Percentiles rank a stretch among this genome's conserved stretches.
Evolutionary conservation across 2,888 invertebrate species (phyloP).

Genomic region (Cremastinae sp.): DNA sequence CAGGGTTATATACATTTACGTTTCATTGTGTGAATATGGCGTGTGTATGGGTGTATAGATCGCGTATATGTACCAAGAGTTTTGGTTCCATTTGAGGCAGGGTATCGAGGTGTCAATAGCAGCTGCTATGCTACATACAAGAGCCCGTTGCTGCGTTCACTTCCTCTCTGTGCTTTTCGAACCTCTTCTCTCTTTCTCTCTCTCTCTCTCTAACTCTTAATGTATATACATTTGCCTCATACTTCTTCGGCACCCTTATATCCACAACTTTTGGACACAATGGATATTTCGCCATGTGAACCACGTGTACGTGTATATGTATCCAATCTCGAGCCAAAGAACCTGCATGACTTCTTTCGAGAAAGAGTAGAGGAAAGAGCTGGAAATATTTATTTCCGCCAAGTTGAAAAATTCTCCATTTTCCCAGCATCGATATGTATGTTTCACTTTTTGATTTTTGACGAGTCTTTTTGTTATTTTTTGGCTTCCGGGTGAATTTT

Average conservation of each 20-base stretch:
- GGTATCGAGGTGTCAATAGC: conserved; percentile 80
- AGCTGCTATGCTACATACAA: conserved; percentile 78
- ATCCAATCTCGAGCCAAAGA: conserved; percentile 28
- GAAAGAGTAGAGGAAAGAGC: conserved; percentile 15
- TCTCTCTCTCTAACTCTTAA: conserved; percentile 40
- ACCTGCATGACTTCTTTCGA: conserved; percentile 27
- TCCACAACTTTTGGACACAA: conserved; percentile 71
- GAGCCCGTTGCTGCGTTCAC: conserved; percentile 70
- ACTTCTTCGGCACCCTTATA: conserved; percentile 76
- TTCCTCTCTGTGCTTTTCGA: conserved; percentile 35
- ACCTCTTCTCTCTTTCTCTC: conserved; percentile 18
- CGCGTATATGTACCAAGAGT: conserved; percentile 63
- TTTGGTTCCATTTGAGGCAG: conserved; percentile 78
- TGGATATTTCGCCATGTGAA: conserved; percentile 29
- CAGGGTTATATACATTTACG: conserved; percentile 5
- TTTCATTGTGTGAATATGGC: too few relatives aligned
- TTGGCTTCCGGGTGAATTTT: too few relatives aligned
- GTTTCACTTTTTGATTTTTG: not conserved
- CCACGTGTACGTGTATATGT: conserved; percentile 7
- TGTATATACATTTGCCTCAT: conserved; percentile 71
- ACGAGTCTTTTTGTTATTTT: not conserved
- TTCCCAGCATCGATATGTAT: conserved; percentile 1
- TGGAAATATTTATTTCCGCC: conserved; percentile 5
- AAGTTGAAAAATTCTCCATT: conserved; percentile 43
- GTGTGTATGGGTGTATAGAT: conserved; percentile 1